phyloP scores from a whole-genome alignment of 2,113 vertebrate genomes.

The Camelus dromedarius region DNA sequence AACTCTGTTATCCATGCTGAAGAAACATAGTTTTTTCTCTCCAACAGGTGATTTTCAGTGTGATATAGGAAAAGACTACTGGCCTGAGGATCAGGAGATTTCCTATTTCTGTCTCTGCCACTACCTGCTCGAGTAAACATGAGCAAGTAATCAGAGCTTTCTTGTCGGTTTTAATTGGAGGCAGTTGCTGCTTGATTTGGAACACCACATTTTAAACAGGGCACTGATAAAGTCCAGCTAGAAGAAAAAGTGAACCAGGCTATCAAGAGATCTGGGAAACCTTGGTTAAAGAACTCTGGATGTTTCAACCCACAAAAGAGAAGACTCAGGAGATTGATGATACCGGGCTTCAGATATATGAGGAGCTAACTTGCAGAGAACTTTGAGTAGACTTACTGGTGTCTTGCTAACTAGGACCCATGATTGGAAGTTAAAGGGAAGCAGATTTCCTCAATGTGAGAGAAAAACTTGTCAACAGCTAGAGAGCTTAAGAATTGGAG shows the following conservation, averaged over 20 bases:
- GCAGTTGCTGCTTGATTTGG: conserved; percentile 25
- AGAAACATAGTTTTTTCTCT: background rate
- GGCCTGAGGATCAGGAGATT: background rate
- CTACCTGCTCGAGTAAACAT: background rate
- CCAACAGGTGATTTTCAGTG: background rate
- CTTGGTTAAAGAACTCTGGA: background rate
- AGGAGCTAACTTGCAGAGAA: conserved; percentile 25
- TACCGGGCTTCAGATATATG: background rate
- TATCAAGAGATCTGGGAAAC: conserved; percentile 15
- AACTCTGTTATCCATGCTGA: background rate
- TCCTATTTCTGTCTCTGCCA: background rate
- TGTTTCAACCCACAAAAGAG: background rate
- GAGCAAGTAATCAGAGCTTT: conserved; percentile 9
- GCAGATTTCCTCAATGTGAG: conserved; percentile 28
- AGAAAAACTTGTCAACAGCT: conserved; percentile 43
- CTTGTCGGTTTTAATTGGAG: background rate
- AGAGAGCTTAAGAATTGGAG: conserved; percentile 9
- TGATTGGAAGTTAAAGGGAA: conserved; percentile 36
- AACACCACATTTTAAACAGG: background rate
- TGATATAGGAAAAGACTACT: background rate
- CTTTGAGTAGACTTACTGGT: conserved; percentile 1
- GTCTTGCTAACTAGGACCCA: conserved; percentile 15
- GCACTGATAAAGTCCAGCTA: background rate
- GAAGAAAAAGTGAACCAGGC: conserved; percentile 1
- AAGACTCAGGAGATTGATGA: background rate